phyloP scores from a whole-genome alignment of 2,113 vertebrate species.

The Xenopus tropicalis region UCB_Xtro_10.0 CM004446.2:120161001-120161500 shows the following conservation, averaged over 20 bases:
- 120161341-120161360: too few species aligned
- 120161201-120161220: conserved; percentile 94
- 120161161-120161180: neutral
- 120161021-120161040: conserved; percentile 78
- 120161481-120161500: too few species aligned
- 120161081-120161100: conserved; percentile 83
- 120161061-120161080: conserved; percentile 87
- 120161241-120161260: conserved; percentile 97
- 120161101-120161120: conserved; percentile 72
- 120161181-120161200: conserved; percentile 64
- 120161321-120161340: too few species aligned
- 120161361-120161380: too few species aligned
- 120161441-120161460: too few species aligned
- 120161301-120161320: conserved; percentile 59
- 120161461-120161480: too few species aligned
- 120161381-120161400: too few species aligned
- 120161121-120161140: neutral
- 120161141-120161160: neutral
- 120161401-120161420: too few species aligned
- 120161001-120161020: conserved; percentile 84
- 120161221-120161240: conserved; percentile 95
- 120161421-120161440: too few species aligned
- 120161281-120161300: conserved; percentile 66
- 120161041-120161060: conserved; percentile 94
- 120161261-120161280: conserved; percentile 90